phyloP scores from a whole-genome alignment of 2,113 vertebrate species.

The Tetraodon nigroviridis region DNA sequence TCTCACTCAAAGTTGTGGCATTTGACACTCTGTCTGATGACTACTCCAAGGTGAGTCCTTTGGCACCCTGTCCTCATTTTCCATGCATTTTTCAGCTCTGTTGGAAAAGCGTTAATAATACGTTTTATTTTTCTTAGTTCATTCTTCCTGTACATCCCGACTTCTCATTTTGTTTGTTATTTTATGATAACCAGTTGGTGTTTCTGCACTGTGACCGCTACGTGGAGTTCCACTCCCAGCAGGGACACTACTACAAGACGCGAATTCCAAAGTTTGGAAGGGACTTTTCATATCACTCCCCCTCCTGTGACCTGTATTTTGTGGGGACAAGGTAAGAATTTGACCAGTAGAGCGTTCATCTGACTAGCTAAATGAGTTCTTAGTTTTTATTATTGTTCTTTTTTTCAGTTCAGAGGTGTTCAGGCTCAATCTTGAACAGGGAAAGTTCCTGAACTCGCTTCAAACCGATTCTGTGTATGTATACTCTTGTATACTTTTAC shows the following conservation, averaged over 20 bases:
- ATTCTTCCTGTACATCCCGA: too few relatives aligned
- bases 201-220: constrained; percentile 87
- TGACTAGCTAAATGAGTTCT: not conserved
- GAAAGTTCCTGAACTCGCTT: constrained; percentile 89
- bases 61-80: too few relatives aligned
- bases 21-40: constrained; percentile 97
- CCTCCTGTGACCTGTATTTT: constrained; percentile 95
- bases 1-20: constrained; percentile 80
- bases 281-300: constrained; percentile 93
- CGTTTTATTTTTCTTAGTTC: too few relatives aligned
- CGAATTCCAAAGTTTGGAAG: constrained; percentile 96
- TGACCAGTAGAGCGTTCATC: not conserved
- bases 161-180: too few relatives aligned
- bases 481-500: not conserved
- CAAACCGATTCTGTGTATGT: constrained; percentile 92
- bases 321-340: constrained; percentile 86
- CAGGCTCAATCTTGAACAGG: constrained; percentile 93
- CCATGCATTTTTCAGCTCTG: too few relatives aligned
- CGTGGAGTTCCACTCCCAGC: constrained; percentile 94
- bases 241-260: constrained; percentile 92
- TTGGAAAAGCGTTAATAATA: too few relatives aligned
- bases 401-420: constrained; percentile 86
- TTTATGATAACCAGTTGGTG: constrained; percentile 86
- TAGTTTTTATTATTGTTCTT: not conserved
- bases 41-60: constrained; percentile 90